Evolutionary conservation across 2,113 vertebrate species (phyloP).

Genomic region (Malurus melanocephalus): DNA sequence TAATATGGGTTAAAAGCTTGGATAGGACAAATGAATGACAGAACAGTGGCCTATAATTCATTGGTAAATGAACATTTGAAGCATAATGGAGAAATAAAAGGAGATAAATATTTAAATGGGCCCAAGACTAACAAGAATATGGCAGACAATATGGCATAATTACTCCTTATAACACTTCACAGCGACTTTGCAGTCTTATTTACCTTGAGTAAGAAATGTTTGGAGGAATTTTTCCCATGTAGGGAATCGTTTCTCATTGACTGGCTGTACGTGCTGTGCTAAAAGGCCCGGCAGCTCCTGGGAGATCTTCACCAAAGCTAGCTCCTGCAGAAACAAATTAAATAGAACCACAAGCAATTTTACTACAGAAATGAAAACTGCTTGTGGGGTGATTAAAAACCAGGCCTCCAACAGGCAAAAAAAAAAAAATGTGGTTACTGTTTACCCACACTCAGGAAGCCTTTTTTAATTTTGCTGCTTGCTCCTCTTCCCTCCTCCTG

Average conservation of each 20-base stretch:
- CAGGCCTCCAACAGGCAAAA: conserved; percentile 79
- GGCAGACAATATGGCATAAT: conserved; percentile 56
- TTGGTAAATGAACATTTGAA: conserved; percentile 32
- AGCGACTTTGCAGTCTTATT: conserved; percentile 76
- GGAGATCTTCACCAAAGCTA: conserved; percentile 82
- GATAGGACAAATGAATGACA: background rate
- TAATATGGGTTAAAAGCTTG: background rate
- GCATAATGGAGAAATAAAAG: conserved; percentile 23
- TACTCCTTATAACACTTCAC: conserved; percentile 51
- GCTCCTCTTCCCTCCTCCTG: conserved; percentile 47
- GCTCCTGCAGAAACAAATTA: conserved; percentile 84
- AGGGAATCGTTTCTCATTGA: conserved; percentile 84
- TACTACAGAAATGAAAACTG: conserved; percentile 84
- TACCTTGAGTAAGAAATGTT: conserved; percentile 90
- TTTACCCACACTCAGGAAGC: conserved; percentile 81
- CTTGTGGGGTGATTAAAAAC: conserved; percentile 85
- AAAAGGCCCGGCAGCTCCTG: conserved; percentile 88
- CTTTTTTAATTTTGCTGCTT: conserved; percentile 69
- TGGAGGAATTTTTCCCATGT: conserved; percentile 88
- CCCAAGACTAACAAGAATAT: conserved; percentile 55
- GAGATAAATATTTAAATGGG: conserved; percentile 48
- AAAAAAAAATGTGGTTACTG: conserved; percentile 78
- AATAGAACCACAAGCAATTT: conserved; percentile 84
- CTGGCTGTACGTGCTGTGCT: conserved; percentile 80
- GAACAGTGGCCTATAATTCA: conserved; percentile 30